Evolutionary conservation across 2,888 invertebrate genomes (phyloP).

Genomic region (Deroplatys truncata): DNA sequence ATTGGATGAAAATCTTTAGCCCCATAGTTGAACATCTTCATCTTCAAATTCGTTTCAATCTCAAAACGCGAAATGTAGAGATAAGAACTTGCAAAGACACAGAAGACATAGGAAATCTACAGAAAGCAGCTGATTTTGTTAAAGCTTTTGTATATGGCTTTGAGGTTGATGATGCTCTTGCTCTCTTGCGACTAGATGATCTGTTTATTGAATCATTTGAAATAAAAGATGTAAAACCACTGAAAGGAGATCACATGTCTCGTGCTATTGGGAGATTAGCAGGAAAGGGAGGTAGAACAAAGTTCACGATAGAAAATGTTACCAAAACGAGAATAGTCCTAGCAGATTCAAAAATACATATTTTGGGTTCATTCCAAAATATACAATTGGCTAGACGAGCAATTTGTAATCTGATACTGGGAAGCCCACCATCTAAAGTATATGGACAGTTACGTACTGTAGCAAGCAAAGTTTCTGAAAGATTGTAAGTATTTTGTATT

Average conservation of each 20-base stretch:
- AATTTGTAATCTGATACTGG: conserved; percentile 93
- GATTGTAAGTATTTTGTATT: conserved; percentile 58
- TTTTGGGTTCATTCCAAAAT: conserved; percentile 95
- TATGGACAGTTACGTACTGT: conserved; percentile 90
- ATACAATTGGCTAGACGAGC: conserved; percentile 91
- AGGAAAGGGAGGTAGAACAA: conserved; percentile 95
- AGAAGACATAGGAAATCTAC: conserved; percentile 82
- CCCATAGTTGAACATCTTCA: conserved; percentile 94
- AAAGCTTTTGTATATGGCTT: conserved; percentile 95
- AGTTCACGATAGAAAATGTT: conserved; percentile 97
- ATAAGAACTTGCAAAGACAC: conserved; percentile 68
- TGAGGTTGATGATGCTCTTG: conserved; percentile 94
- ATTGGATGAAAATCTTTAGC: conserved; percentile 95
- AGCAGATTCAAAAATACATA: conserved; percentile 94
- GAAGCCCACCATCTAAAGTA: conserved; percentile 95
- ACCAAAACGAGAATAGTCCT: conserved; percentile 97
- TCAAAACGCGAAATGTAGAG: conserved; percentile 86
- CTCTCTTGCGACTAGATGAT: conserved; percentile 90
- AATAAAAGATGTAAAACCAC: conserved; percentile 91
- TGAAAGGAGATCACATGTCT: conserved; percentile 92
- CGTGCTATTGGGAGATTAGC: conserved; percentile 96
- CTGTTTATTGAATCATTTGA: conserved; percentile 96
- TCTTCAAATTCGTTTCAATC: conserved; percentile 90
- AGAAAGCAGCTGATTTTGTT: conserved; percentile 98
- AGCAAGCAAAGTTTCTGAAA: conserved; percentile 76